Evolutionary conservation across 2,888 invertebrate genomes (phyloP), one percentile per base, ranked within the genome.

Genomic region (Pterobdella sp.): DNA sequence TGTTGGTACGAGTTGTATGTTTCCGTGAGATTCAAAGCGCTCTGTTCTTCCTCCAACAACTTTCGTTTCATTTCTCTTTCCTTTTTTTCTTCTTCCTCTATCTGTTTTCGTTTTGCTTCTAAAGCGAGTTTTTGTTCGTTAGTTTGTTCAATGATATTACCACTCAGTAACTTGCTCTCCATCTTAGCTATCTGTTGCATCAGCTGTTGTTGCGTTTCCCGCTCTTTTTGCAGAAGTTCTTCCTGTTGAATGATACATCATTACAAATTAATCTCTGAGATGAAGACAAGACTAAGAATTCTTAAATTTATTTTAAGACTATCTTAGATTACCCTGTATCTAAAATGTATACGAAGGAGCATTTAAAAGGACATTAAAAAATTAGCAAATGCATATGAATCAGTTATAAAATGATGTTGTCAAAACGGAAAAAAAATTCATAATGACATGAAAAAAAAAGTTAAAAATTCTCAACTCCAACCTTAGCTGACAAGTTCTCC

Each of bases 31-130:
- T 92, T 94, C 68, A 91, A 87, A 22, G 94, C 91, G 26, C 91
- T 92, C 82, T 96, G 92, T 82, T 98, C 96, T 83, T 96, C 92
- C 79, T 91, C 86, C 81, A 97, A 95, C 72, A 98, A 87, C 81
- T 90, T 89, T 84, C 95, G 94, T 81, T 92, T 90, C 88, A 97
- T 94, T 85, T 96, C 95, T 72, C 95, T 86, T 81, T 91, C 90
- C 68, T 84, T 82, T 73, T 83, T 80, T 85, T 90, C 91, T 77
- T 94, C 88, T 81, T 94, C 94, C 0, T 93, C 90, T 75, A 98
- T 92, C 85, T 96, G 94, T 66, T 88, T 86, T 74, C 90, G 87
- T 75, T 90, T 88, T 82, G 91, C 90, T 81, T 96, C 93, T 72
- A 98, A 85, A 73, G 91, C 91, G 77, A 90, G 86, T 83, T 95